Evolutionary conservation across 2,888 invertebrate genomes (phyloP).

Genomic region (Pelosia muscerda): DNA sequence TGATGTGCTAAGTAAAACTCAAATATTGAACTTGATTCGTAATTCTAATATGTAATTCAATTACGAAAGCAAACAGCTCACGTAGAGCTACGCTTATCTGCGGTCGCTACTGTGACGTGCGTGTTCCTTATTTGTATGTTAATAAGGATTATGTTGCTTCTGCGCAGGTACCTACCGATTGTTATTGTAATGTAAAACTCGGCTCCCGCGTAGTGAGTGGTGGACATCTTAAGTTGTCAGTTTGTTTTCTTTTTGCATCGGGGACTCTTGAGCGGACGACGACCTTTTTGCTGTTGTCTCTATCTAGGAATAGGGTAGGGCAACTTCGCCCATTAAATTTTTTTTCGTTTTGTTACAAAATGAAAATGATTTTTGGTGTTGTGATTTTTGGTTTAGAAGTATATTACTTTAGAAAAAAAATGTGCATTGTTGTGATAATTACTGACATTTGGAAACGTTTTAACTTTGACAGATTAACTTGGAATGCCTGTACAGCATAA

Average conservation of each 20-base stretch:
- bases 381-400: neutral
- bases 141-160: conserved; percentile 56
- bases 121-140: conserved; percentile 57
- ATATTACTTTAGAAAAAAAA: neutral
- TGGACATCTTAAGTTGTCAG: conserved; percentile 83
- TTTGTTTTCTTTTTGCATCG: conserved; percentile 82
- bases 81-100: conserved; percentile 37
- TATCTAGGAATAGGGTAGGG: conserved; percentile 65
- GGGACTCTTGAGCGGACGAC: conserved; percentile 72
- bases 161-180: conserved; percentile 56
- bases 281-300: conserved; percentile 68
- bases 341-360: neutral
- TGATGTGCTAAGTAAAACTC: conserved; percentile 29
- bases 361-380: neutral
- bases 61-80: conserved; percentile 69
- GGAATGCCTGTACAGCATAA: neutral
- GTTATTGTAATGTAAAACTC: conserved; percentile 82
- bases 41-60: conserved; percentile 69
- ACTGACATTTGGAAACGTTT: neutral
- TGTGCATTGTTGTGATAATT: neutral
- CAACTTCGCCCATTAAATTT: neutral
- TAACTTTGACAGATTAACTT: neutral
- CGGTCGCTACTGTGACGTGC: conserved; percentile 36
- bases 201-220: conserved; percentile 60
- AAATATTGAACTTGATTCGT: conserved; percentile 51